These are phyloP conservation scores for Falco berigora DNA, from an alignment of 2,797 vertebrate genomes.

Conservation along the genomic window DNA sequence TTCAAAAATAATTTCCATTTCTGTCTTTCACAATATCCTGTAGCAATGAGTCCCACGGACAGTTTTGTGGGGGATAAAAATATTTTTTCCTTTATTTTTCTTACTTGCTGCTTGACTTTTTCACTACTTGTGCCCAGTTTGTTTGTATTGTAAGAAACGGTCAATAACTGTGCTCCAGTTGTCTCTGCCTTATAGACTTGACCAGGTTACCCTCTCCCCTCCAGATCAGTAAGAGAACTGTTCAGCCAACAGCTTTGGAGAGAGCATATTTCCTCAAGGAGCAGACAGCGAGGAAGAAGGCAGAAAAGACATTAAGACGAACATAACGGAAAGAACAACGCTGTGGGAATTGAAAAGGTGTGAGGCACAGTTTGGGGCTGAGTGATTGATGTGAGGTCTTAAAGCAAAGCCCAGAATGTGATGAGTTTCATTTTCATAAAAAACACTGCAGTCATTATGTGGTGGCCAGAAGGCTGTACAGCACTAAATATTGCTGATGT, in stretches of 20 bases:
- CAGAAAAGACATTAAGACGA: neutral
- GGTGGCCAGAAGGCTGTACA: neutral
- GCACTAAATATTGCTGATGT: slow-evolving; percentile 46
- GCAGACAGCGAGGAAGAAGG: neutral
- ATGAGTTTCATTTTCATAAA: slow-evolving; percentile 57
- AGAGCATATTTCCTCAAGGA: neutral
- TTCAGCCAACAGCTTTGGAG: neutral
- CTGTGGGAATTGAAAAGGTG: slow-evolving; percentile 6
- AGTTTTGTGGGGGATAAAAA: neutral
- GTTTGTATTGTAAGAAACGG: neutral
- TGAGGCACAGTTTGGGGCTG: slow-evolving; percentile 1
- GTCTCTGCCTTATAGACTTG: neutral
- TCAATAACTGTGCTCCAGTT: neutral
- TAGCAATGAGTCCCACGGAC: neutral
- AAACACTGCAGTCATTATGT: slow-evolving; percentile 48
- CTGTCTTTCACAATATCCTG: neutral
- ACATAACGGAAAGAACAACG: neutral
- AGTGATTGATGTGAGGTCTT: slow-evolving; percentile 51
- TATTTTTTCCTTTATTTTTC: neutral
- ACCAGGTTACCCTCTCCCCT: neutral
- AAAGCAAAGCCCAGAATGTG: slow-evolving; percentile 36
- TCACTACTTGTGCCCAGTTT: neutral
- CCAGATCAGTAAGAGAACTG: neutral
- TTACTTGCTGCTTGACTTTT: neutral
- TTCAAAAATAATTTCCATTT: neutral